Percentiles rank a stretch among this genome's conserved stretches.
These are phyloP conservation scores for Phodopus roborovskii DNA, from an alignment of 2,113 vertebrate genomes.

Conservation along the genomic window DNA sequence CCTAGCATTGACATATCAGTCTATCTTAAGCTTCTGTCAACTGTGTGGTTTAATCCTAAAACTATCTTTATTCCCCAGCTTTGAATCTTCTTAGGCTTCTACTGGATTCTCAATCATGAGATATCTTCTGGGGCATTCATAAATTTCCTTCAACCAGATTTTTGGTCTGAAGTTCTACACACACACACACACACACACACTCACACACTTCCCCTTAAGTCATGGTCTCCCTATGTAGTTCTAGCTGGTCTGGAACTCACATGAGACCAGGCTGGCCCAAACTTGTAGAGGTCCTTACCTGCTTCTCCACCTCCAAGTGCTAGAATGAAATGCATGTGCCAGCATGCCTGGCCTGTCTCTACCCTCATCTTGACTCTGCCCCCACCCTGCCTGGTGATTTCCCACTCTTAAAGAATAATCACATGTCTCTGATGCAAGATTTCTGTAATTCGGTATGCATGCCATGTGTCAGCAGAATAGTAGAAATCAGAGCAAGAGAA, in stretches of 20 bases:
- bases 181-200: not conserved
- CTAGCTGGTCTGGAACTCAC: not conserved
- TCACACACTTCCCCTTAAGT: not conserved
- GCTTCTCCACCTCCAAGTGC: not conserved
- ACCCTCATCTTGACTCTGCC: not conserved
- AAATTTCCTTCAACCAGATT: slow-evolving; percentile 37
- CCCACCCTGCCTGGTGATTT: not conserved
- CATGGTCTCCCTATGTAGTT: not conserved
- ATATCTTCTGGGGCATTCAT: not conserved
- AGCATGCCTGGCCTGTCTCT: not conserved
- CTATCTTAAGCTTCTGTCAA: slow-evolving; percentile 2
- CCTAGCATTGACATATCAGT: not conserved
- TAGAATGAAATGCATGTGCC: not conserved
- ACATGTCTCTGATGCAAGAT: not conserved
- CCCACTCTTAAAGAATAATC: not conserved
- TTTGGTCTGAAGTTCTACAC: not conserved
- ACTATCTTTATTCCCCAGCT: not conserved
- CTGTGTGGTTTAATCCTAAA: slow-evolving; percentile 32
- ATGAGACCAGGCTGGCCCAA: not conserved
- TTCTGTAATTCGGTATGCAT: slow-evolving; percentile 17
- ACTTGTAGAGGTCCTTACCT: not conserved
- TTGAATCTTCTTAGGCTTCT: not conserved
- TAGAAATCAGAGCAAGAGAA: slow-evolving; percentile 32
- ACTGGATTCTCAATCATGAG: slow-evolving; percentile 48
- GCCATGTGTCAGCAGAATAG: not conserved